Evolutionary conservation across 2,888 invertebrate genomes (phyloP).

Genomic region (Athrips mouffetella): DNA sequence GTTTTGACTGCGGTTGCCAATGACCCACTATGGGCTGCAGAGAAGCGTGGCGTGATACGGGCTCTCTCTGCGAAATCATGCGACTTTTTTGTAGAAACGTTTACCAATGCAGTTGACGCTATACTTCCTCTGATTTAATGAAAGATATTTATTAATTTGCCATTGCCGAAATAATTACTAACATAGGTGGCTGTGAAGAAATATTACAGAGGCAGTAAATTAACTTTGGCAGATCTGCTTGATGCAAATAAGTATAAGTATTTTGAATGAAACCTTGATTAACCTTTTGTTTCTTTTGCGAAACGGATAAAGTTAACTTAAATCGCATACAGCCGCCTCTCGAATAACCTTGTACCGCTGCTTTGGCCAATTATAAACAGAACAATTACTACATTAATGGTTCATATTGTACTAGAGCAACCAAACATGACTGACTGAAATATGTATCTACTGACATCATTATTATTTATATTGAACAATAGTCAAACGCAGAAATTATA

Average conservation of each 20-base stretch:
- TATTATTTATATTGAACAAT: background rate
- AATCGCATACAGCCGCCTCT: constrained; percentile 37
- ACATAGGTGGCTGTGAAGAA: background rate
- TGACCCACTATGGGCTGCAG: constrained; percentile 6
- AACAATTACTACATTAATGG: constrained; percentile 28
- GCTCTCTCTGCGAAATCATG: background rate
- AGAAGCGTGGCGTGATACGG: background rate
- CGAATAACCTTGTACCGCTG: constrained; percentile 50
- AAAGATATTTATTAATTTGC: background rate
- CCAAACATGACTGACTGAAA: constrained; percentile 7
- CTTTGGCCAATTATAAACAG: constrained; percentile 37
- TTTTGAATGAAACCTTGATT: constrained; percentile 35
- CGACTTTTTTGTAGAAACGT: constrained; percentile 4
- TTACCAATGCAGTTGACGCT: background rate
- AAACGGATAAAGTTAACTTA: constrained; percentile 32
- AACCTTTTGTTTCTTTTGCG: constrained; percentile 32
- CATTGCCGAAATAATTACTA: background rate
- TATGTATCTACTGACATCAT: background rate
- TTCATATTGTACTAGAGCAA: constrained; percentile 12
- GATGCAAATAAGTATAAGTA: too few species aligned
- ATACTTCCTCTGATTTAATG: background rate
- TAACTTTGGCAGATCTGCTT: too few species aligned
- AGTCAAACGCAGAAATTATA: background rate
- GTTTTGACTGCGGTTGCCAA: constrained; percentile 3
- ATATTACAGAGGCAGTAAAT: too few species aligned